These are phyloP conservation scores for Myotis findleyi DNA, from an alignment of 2,797 vertebrate species.

Conservation along the genomic window DNA sequence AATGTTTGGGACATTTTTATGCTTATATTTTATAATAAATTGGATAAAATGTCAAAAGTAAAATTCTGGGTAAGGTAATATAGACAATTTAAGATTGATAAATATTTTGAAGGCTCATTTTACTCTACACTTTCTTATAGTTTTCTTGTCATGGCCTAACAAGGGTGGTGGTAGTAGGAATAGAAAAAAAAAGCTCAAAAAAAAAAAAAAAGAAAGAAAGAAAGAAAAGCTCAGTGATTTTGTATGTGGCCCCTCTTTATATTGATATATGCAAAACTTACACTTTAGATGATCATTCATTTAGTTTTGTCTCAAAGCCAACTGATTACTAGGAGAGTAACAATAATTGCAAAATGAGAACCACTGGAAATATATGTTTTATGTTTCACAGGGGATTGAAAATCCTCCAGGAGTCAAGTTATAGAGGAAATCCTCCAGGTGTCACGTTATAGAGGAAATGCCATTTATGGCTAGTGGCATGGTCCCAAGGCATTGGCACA, in stretches of 20 bases:
- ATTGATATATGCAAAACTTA: not conserved
- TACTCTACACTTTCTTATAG: not conserved
- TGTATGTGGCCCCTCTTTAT: not conserved
- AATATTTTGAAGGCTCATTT: not conserved
- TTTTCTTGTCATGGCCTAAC: not conserved
- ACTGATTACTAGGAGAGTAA: not conserved
- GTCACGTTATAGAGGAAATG: not conserved
- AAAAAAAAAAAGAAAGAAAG: too few relatives aligned
- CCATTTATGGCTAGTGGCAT: not conserved
- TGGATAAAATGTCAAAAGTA: not conserved
- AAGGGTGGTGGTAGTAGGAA: not conserved
- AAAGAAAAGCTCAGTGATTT: not conserved
- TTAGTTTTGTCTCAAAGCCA: not conserved
- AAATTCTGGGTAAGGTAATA: not conserved
- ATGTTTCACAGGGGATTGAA: not conserved
- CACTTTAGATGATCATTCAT: not conserved
- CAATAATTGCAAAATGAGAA: not conserved
- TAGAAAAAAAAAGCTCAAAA: not conserved
- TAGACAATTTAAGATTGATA: not conserved
- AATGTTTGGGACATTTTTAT: not conserved
- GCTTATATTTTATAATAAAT: not conserved
- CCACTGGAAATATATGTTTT: not conserved
- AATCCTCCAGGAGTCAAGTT: not conserved
- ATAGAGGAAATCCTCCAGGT: not conserved
- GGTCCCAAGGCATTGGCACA: not conserved